phyloP scores from a whole-genome alignment of 1,140 invertebrate species.

The Rhysida immarginata region DNA sequence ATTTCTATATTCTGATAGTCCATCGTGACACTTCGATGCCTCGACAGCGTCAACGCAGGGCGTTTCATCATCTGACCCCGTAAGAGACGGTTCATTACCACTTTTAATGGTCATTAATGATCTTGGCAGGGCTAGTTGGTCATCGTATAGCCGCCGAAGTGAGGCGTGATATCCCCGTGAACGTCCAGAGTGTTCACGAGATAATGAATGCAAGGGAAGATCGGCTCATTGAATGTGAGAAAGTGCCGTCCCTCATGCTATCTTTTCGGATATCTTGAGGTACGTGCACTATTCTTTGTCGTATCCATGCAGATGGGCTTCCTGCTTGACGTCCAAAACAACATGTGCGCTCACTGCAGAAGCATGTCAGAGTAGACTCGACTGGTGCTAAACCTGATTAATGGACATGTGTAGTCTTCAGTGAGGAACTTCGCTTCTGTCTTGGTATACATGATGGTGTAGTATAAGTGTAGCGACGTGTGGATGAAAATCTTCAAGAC shows the following conservation, averaged over 20 bases:
- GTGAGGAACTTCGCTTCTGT: background rate
- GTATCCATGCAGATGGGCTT: background rate
- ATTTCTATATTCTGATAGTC: no score
- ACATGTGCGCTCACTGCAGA: background rate
- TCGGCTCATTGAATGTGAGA: background rate
- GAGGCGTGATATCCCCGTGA: no score
- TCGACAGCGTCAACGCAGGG: no score
- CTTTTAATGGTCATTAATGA: no score
- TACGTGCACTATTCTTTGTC: background rate
- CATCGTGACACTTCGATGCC: no score
- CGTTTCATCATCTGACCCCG: no score
- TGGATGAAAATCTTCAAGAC: background rate
- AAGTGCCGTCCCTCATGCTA: background rate
- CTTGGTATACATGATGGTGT: background rate
- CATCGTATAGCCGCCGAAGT: no score
- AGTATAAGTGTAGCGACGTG: no score
- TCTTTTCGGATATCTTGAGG: background rate
- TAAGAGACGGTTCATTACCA: no score
- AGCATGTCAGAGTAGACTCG: background rate
- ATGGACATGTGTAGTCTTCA: background rate
- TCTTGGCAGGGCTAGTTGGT: no score
- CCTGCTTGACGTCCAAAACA: background rate
- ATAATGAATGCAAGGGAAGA: no score
- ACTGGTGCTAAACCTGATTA: background rate
- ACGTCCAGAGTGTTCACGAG: no score